Conservation (phyloP, 1,140 invertebrate species). For the Drosophila virilis region DNA sequence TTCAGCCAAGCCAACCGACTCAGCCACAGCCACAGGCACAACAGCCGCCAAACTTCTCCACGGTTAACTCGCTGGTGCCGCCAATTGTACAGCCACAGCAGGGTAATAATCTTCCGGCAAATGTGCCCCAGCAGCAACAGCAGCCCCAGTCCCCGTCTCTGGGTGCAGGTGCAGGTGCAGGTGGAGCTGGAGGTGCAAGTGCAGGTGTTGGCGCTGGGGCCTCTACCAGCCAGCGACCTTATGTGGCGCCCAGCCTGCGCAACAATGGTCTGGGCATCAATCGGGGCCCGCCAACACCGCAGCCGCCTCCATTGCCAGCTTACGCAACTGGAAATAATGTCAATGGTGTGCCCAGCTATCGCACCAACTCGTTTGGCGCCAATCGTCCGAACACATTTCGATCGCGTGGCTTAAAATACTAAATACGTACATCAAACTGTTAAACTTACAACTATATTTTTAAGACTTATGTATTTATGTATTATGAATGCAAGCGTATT, state of each 20-base stretch:
- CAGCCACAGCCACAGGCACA: conserved; percentile 27
- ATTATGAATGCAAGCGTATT: conserved; percentile 40
- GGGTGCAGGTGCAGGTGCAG: conserved; percentile 11
- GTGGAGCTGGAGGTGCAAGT: conserved; percentile 20
- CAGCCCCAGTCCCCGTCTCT: conserved; percentile 23
- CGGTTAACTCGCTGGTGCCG: conserved; percentile 78
- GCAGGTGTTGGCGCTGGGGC: conserved; percentile 24
- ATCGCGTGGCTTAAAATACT: conserved; percentile 81
- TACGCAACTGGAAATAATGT: conserved; percentile 31
- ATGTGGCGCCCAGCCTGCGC: conserved; percentile 75
- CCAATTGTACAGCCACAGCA: conserved; percentile 46
- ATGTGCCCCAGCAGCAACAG: conserved; percentile 16
- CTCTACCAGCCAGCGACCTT: conserved; percentile 77
- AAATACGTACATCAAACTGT: conserved; percentile 28
- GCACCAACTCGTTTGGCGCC: conserved; percentile 46
- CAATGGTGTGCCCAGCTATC: conserved; percentile 35
- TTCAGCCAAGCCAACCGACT: conserved; percentile 34
- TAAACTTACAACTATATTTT: conserved; percentile 38
- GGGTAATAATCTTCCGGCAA: conserved; percentile 10
- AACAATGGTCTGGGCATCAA: conserved; percentile 71
- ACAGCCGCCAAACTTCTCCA: conserved; percentile 52
- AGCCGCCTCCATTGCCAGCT: conserved; percentile 15
- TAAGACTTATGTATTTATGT: conserved; percentile 46
- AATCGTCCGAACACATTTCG: conserved; percentile 65
- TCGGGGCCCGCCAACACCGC: conserved; percentile 51